phyloP scores from a whole-genome alignment of 30 jellyfish, hydroid and myxozoan genomes.

The Aurelia coerulea region DNA sequence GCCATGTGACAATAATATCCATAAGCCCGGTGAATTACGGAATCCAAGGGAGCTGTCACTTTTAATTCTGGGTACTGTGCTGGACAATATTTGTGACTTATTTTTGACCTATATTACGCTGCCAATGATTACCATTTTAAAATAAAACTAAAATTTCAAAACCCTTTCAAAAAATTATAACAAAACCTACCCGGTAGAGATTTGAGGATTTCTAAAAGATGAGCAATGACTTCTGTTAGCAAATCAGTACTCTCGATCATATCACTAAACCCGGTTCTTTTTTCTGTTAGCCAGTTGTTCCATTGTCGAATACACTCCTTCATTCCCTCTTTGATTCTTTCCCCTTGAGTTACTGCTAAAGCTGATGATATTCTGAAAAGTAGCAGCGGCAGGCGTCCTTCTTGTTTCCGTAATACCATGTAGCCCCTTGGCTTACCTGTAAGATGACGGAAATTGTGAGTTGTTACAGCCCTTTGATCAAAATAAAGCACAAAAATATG shows the following conservation, averaged over 20 bases:
- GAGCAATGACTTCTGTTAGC: slow-evolving; percentile 38
- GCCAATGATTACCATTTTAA: too few species aligned
- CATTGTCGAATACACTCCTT: slow-evolving; percentile 61
- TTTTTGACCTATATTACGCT: too few species aligned
- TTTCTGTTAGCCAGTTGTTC: slow-evolving; percentile 48
- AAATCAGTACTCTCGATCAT: slow-evolving; percentile 7
- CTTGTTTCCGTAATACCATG: slow-evolving; percentile 54
- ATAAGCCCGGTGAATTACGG: not conserved
- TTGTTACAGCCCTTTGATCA: too few species aligned
- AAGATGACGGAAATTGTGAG: not conserved
- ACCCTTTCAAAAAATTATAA: not conserved
- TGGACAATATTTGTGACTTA: too few species aligned
- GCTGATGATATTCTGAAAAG: slow-evolving; percentile 68
- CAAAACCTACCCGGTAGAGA: slow-evolving; percentile 38
- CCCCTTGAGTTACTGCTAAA: slow-evolving; percentile 72
- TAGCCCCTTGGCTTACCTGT: slow-evolving; percentile 80
- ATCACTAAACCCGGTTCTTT: not conserved
- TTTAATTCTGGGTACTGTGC: not conserved
- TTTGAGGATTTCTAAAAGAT: slow-evolving; percentile 9
- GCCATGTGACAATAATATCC: not conserved
- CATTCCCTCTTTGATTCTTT: slow-evolving; percentile 27
- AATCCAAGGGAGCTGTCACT: not conserved
- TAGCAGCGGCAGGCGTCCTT: slow-evolving; percentile 72
- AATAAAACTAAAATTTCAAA: too few species aligned
- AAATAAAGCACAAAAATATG: too few species aligned